Conservation (phyloP, 2,797 vertebrate species). For the Microchirus variegatus region DNA sequence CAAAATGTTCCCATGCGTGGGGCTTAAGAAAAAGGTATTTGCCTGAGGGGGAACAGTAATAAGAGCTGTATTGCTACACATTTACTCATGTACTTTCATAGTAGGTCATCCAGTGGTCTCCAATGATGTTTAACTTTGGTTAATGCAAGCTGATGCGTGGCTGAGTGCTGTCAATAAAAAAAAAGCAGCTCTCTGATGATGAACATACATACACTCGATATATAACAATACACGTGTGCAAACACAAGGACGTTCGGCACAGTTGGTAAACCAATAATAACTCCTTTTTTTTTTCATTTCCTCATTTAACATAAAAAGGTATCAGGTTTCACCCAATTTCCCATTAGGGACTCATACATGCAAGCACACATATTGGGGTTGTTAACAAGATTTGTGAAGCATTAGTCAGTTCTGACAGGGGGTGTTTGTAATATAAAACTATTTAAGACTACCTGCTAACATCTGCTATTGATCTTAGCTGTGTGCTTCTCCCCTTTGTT, state of each 20-base stretch:
- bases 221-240: constrained; percentile 2
- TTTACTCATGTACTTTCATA: constrained; percentile 89
- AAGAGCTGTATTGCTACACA: constrained; percentile 90
- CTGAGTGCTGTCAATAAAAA: constrained; percentile 61
- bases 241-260: constrained; percentile 6
- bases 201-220: constrained; percentile 16
- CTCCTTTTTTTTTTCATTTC: constrained; percentile 11
- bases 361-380: constrained; percentile 26
- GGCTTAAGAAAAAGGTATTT: constrained; percentile 94
- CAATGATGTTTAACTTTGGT: constrained; percentile 89
- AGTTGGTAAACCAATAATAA: constrained; percentile 12
- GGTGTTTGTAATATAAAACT: constrained; percentile 75
- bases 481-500: constrained; percentile 79
- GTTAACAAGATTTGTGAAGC: constrained; percentile 80
- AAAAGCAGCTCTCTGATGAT: constrained; percentile 56
- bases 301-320: constrained; percentile 20
- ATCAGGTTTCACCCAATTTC: constrained; percentile 32
- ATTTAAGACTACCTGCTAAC: constrained; percentile 86
- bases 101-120: constrained; percentile 90
- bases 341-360: constrained; percentile 28
- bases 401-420: constrained; percentile 75
- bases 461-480: constrained; percentile 83
- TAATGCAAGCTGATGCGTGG: constrained; percentile 85
- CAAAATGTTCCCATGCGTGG: constrained; percentile 91
- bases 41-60: constrained; percentile 96